Evolutionary conservation across 1,140 invertebrate species (phyloP).

Genomic region (Cecropterus lyciades): DNA sequence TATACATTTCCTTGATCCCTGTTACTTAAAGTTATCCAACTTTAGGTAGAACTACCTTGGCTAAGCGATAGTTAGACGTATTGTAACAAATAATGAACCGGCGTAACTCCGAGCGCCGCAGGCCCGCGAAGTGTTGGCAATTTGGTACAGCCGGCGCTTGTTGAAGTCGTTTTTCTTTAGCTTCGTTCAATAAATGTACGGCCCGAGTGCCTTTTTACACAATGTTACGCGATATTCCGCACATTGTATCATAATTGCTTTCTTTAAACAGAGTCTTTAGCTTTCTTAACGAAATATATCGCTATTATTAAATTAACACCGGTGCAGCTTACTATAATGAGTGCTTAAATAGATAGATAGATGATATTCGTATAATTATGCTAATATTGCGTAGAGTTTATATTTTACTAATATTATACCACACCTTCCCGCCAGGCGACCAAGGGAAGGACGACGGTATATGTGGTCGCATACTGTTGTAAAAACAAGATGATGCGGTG

Average conservation of each 20-base stretch:
- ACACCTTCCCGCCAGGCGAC: too few species aligned
- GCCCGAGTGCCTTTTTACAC: constrained; percentile 55
- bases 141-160: constrained; percentile 69
- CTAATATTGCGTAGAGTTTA: too few species aligned
- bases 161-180: constrained; percentile 69
- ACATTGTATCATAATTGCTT: constrained; percentile 27
- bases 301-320: too few species aligned
- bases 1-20: background rate
- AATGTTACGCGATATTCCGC: constrained; percentile 31
- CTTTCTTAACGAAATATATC: too few species aligned
- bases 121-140: constrained; percentile 65
- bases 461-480: too few species aligned
- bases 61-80: constrained; percentile 51
- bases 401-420: too few species aligned
- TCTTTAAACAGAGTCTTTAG: too few species aligned
- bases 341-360: too few species aligned
- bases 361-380: too few species aligned
- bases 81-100: constrained; percentile 74
- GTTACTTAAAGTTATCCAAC: constrained; percentile 3
- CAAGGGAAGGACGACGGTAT: too few species aligned
- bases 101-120: constrained; percentile 57
- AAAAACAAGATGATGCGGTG: too few species aligned
- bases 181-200: constrained; percentile 70
- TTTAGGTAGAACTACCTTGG: constrained; percentile 27
- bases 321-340: too few species aligned